These are phyloP conservation scores for Hydriomena furcata DNA, from an alignment of 2,888 invertebrate genomes.

Conservation along the genomic window DNA sequence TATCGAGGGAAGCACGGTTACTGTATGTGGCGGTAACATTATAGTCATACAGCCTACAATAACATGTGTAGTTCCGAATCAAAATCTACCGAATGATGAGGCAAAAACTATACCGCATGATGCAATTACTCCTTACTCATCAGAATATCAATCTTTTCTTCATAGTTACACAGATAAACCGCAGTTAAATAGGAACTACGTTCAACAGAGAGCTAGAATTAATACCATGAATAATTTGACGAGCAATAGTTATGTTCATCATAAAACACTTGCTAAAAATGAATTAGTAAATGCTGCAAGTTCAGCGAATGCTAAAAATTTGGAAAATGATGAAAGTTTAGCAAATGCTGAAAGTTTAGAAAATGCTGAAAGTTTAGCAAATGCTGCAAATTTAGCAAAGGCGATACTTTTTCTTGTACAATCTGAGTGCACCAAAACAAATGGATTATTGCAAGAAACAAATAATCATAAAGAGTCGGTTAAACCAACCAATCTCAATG, in stretches of 20 bases:
- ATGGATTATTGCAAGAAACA: neutral
- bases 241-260: no score
- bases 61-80: neutral
- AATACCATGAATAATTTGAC: neutral
- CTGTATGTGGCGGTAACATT: neutral
- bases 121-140: neutral
- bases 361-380: neutral
- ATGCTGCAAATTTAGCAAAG: slow-evolving; percentile 5
- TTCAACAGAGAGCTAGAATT: neutral
- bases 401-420: slow-evolving; percentile 9
- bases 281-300: neutral
- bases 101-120: neutral
- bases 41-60: slow-evolving; percentile 11
- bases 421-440: neutral
- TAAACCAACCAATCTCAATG: neutral
- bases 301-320: neutral
- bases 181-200: neutral
- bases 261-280: neutral
- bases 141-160: slow-evolving; percentile 4
- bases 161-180: neutral
- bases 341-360: neutral
- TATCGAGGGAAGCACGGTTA: neutral
- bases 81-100: neutral
- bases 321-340: neutral
- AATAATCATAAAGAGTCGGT: neutral